phyloP scores from a whole-genome alignment of 2,888 invertebrate genomes.

The Leucophenga maculata region DNA sequence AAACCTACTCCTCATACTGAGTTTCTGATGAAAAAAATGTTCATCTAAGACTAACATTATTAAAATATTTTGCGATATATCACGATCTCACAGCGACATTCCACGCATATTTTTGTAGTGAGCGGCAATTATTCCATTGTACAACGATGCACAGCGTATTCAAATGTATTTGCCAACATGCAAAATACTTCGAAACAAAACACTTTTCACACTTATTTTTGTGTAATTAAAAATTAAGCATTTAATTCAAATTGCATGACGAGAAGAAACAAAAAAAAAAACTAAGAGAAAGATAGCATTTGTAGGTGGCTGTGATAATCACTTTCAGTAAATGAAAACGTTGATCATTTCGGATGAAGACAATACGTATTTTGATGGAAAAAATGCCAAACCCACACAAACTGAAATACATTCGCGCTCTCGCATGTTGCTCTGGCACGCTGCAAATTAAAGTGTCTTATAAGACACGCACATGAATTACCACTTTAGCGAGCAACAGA shows the following conservation, averaged over 20 bases:
- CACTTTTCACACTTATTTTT: background rate
- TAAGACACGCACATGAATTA: constrained; percentile 26
- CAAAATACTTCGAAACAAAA: constrained; percentile 2
- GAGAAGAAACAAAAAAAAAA: background rate
- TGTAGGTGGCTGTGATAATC: background rate
- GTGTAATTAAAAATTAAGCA: constrained; percentile 19
- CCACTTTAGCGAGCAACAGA: background rate
- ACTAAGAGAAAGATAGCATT: background rate
- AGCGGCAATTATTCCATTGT: background rate
- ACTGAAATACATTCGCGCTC: background rate
- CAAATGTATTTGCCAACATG: background rate
- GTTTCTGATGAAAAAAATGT: too few relatives aligned
- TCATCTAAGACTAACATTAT: too few relatives aligned
- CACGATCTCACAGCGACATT: background rate
- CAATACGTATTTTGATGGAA: constrained; percentile 4
- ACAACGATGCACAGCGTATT: background rate
- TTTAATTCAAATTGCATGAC: constrained; percentile 18
- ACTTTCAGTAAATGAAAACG: background rate
- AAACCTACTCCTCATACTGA: too few relatives aligned
- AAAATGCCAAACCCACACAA: constrained; percentile 21
- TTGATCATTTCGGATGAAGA: constrained; percentile 6
- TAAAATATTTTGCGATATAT: too few relatives aligned
- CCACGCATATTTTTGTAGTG: background rate
- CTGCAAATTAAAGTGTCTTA: constrained; percentile 20
- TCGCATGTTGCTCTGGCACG: too few relatives aligned